Evolutionary conservation across 2,888 invertebrate species (phyloP).

Genomic region (Helicoverpa assulta): DNA sequence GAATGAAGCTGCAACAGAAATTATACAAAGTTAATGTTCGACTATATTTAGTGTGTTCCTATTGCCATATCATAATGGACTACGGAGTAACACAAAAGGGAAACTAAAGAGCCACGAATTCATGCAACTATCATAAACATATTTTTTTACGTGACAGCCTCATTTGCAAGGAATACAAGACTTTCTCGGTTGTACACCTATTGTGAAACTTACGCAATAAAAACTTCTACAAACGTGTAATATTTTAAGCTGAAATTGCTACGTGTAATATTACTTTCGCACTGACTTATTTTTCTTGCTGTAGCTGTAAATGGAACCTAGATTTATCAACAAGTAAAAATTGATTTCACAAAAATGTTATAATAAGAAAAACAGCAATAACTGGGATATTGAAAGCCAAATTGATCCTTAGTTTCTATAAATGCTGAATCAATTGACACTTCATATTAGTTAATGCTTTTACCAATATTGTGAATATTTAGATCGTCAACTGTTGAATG

Average conservation of each 20-base stretch:
- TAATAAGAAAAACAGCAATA: no score
- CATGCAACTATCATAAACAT: conserved; percentile 24
- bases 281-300: no score
- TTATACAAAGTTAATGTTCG: neutral
- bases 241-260: conserved; percentile 24
- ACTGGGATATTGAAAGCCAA: no score
- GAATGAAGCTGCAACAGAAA: conserved; percentile 42
- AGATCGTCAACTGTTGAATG: neutral
- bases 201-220: conserved; percentile 21
- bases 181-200: conserved; percentile 18
- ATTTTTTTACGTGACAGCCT: conserved; percentile 23
- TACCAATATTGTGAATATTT: no score
- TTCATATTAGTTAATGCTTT: no score
- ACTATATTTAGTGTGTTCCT: neutral
- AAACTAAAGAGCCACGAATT: neutral
- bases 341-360: no score
- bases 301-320: no score
- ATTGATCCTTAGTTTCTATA: no score
- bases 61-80: no score
- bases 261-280: neutral
- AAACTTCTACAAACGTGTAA: conserved; percentile 16
- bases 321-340: no score
- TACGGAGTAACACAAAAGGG: no score
- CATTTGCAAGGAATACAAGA: conserved; percentile 25
- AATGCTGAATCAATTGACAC: no score